Conservation (phyloP, 2,113 vertebrate genomes). For the Piaya cayana region DNA sequence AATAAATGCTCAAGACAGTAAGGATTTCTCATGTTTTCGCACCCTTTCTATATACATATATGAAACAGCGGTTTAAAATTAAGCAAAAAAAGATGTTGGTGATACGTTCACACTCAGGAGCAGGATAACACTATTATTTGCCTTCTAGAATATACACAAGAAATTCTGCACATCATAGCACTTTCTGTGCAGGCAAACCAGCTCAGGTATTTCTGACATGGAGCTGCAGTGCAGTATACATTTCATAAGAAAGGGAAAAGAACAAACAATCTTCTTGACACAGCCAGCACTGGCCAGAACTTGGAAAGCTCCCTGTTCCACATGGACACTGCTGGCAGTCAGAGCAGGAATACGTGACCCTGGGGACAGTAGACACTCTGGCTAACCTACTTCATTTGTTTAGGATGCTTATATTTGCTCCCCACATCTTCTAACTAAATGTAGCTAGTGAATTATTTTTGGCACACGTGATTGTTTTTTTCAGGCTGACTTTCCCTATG, state of each 20-base stretch:
- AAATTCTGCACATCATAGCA: not conserved
- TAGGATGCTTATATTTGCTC: slow-evolving; percentile 45
- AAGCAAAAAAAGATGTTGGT: not conserved
- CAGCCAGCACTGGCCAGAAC: not conserved
- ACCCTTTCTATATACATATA: not conserved
- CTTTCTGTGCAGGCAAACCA: not conserved
- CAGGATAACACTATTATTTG: not conserved
- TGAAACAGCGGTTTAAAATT: not conserved
- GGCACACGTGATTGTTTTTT: slow-evolving; percentile 28
- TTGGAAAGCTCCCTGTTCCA: slow-evolving; percentile 1
- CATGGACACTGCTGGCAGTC: not conserved
- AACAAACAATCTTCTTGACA: not conserved
- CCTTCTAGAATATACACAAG: not conserved
- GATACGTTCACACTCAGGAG: not conserved
- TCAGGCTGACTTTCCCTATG: slow-evolving; percentile 51
- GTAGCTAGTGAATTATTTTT: slow-evolving; percentile 54
- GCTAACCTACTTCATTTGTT: slow-evolving; percentile 62
- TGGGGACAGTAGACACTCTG: slow-evolving; percentile 42
- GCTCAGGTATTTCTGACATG: slow-evolving; percentile 4
- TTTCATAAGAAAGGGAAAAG: not conserved
- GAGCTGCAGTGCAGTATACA: not conserved
- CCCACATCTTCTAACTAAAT: slow-evolving; percentile 22
- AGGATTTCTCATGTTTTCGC: not conserved
- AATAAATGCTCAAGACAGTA: not conserved
- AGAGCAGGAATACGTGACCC: slow-evolving; percentile 33